phyloP scores from a whole-genome alignment of 2,888 invertebrate genomes.

The Apodemia hepburni region DNA sequence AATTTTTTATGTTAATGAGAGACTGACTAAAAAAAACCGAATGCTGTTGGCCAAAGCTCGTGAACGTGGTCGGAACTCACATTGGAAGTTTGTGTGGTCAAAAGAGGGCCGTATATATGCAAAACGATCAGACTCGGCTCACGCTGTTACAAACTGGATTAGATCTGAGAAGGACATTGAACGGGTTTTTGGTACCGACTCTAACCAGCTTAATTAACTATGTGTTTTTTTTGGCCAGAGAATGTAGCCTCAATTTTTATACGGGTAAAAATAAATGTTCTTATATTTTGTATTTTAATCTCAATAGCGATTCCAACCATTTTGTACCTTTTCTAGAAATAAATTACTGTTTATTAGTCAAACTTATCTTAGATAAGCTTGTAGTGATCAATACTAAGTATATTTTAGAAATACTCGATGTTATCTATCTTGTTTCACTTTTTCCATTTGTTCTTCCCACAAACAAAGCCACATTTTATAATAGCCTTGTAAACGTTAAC shows the following conservation, averaged over 20 bases:
- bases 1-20: neutral
- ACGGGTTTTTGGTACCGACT: neutral
- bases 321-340: too few relatives aligned
- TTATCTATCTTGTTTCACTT: neutral
- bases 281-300: neutral
- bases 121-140: neutral
- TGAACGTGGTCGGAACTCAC: neutral
- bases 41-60: conserved; percentile 1
- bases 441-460: too few relatives aligned
- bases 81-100: conserved; percentile 8
- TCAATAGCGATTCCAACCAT: neutral
- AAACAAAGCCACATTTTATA: too few relatives aligned
- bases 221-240: neutral
- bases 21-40: neutral
- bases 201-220: neutral
- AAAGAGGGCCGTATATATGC: conserved; percentile 3
- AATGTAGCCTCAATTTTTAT: neutral
- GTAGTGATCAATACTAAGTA: neutral
- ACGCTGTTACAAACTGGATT: neutral
- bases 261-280: neutral
- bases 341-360: too few relatives aligned
- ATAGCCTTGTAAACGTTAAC: too few relatives aligned
- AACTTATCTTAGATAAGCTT: neutral
- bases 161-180: neutral
- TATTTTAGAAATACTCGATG: neutral